A percentile compares a stretch with the other conserved stretches of the same genome.
Evolutionary conservation across 37 sponge, comb jelly and placozoan species (phyloP).

Genomic region (Crambe crambe): DNA sequence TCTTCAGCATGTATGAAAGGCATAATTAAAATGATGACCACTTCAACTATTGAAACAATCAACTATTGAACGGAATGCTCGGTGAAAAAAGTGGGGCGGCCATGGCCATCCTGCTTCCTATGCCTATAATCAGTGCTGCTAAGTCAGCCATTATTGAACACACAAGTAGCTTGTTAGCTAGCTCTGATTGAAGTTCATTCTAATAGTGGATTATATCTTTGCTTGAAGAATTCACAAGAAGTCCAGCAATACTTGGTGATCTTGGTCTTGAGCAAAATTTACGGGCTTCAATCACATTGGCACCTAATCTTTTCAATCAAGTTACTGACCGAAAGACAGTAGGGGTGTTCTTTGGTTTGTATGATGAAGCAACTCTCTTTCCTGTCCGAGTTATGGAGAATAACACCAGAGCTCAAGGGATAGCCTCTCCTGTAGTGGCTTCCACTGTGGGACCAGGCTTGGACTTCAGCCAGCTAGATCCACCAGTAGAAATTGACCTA

Average conservation of each 20-base stretch:
- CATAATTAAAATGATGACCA: too few species aligned
- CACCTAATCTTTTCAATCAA: neutral
- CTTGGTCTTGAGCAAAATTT: neutral
- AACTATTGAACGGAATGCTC: too few species aligned
- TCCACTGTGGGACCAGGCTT: constrained; percentile 2
- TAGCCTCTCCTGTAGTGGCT: neutral
- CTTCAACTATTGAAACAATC: too few species aligned
- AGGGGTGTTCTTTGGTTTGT: constrained; percentile 10
- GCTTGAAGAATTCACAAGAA: neutral
- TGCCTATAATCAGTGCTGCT: too few species aligned
- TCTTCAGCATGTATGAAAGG: too few species aligned
- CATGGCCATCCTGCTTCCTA: too few species aligned
- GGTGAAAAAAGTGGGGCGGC: too few species aligned
- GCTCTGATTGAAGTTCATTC: too few species aligned
- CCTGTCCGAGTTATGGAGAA: neutral
- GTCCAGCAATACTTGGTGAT: neutral
- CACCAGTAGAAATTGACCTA: neutral
- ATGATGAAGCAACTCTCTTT: neutral
- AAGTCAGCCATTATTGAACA: too few species aligned
- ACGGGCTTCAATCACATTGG: neutral
- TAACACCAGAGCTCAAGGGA: too few species aligned
- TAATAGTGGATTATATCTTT: too few species aligned
- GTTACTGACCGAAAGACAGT: neutral
- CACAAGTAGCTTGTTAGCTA: too few species aligned
- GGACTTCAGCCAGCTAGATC: neutral